These are phyloP conservation scores for Pelobates cultripes DNA, from an alignment of 2,797 vertebrate genomes.

Conservation along the genomic window DNA sequence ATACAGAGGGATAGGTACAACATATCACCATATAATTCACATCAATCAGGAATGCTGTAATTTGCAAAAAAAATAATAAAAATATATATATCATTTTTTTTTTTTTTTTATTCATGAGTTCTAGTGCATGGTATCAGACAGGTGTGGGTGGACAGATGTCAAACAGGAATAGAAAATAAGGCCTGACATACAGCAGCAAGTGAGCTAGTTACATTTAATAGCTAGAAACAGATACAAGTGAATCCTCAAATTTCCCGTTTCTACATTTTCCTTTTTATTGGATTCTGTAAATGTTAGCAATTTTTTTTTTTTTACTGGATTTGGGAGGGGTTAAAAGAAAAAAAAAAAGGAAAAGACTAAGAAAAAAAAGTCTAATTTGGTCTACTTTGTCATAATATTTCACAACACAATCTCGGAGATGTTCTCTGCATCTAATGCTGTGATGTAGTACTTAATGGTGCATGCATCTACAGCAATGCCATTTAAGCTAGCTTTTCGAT, in stretches of 20 bases:
- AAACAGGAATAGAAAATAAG: slow-evolving; percentile 5
- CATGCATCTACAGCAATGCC: slow-evolving; percentile 33
- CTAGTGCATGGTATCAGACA: slow-evolving; percentile 29
- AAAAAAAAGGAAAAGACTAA: not conserved
- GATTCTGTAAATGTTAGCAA: slow-evolving; percentile 13
- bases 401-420: slow-evolving; percentile 19
- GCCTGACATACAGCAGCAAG: slow-evolving; percentile 20
- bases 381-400: slow-evolving; percentile 36
- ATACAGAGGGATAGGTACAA: slow-evolving; percentile 13
- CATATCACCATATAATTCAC: slow-evolving; percentile 30
- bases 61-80: slow-evolving; percentile 27
- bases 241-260: slow-evolving; percentile 2
- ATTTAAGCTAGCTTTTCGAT: slow-evolving; percentile 38
- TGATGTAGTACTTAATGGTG: slow-evolving; percentile 37
- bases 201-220: slow-evolving; percentile 8
- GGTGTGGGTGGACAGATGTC: slow-evolving; percentile 47
- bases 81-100: not conserved
- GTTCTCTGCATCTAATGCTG: slow-evolving; percentile 21
- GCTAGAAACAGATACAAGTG: slow-evolving; percentile 7
- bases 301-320: slow-evolving; percentile 3
- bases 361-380: slow-evolving; percentile 19
- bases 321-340: not conserved
- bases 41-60: slow-evolving; percentile 37
- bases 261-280: not conserved
- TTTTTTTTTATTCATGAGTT: slow-evolving; percentile 34